Base-by-base conservation (phyloP, 2,888 invertebrate species). In the Tetrapedia diversipes region DNA sequence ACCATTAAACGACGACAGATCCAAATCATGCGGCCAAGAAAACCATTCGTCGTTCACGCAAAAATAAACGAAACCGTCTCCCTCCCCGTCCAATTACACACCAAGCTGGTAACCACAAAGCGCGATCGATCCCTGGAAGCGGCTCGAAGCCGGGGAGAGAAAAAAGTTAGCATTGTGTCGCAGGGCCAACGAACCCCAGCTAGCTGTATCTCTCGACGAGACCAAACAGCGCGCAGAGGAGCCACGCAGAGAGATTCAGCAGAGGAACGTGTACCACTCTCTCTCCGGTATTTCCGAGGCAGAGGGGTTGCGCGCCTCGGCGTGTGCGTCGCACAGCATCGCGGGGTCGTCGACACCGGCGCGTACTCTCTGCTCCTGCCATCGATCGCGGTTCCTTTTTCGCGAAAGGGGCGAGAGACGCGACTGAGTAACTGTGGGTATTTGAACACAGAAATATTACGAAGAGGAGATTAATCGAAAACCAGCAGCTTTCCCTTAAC, bases 321-420 rank as follows among this genome's bases (percentile, higher is more conserved):
- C 29, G 68, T 66, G 68, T 68, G 73, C 79, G 83, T 70, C 71
- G n/a, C n/a, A 74, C 53, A 70, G 2, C 24, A 53, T n/a, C n/a
- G n/a, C 64, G 69, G 37, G 80, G 71, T 83, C 77, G 73, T 68
- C 70, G 79, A 75, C 77, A 79, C 67, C 68, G 67, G 37, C 69
- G 60, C 74, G 60, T 73, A 75, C 75, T 69, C 67, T n/a, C 76
- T 72, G 61, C 76, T 65, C 37, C 76, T 74, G 74, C 54, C 68
- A 79, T 73, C 70, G 59, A 74, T 71, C 81, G 81, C 24, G 68
- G 70, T 75, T 71, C 69, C 72, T 79, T 76, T n/a, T 69, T 54
- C 66, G 47, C 56, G 60, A 24, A 63, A 45, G 32, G 11, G 57
- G 64, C 49, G 51, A 39, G 64, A 74, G 63, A 54, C 51, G 34